Evolutionary conservation across 2,797 vertebrate genomes (phyloP), one percentile per base, ranked within the genome.

Genomic region (Myotis planiceps): DNA sequence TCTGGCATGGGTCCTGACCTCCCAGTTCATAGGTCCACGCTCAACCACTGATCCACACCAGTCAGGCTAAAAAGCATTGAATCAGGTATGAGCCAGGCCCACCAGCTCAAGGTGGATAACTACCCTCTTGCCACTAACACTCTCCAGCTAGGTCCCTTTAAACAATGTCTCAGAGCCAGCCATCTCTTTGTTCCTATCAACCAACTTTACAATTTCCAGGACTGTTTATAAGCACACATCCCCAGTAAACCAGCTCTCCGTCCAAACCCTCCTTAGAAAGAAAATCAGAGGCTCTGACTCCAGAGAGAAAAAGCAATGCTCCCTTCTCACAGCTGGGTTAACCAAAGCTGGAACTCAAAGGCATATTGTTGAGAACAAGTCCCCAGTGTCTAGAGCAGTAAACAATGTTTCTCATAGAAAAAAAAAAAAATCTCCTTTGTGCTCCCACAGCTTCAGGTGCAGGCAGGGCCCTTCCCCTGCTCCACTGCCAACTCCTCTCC

Each of bases 281-380:
- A 47, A 93, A 90, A 45, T 65, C 19, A 66, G 74, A 96, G 39
- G 32, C 80, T 86, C 53, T 72, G 82, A 92, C 18, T 72, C 53
- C 45, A 76, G 71, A 88, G 88, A 37, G 83, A 84, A 87, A 95
- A 88, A 75, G 34, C 16, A 58, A 66, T 3, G 32, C 16, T 72
- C 72, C 32, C 60, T 74, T 42, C 53, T 88, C 83, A 63, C n/a
- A 87, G 69, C 60, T 78, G 79, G 32, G 58, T 80, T 82, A 86
- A 87, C 34, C 51, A 65, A 80, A 88, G 88, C 72, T 86, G 45
- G 75, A 87, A 42, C 21, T 96, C 92, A 96, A 96, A 96, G 94
- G 91, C 93, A 94, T 68, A 92, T 29, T 92, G 95, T 94, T 93
- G 69, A 94, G 74, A 95, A 97, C 94, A 97, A 97, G 65, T 63